A percentile compares a stretch with the other conserved stretches of the same genome.
Conservation (phyloP, 2,888 invertebrate genomes). For the Ganaspis brasiliensis region DNA sequence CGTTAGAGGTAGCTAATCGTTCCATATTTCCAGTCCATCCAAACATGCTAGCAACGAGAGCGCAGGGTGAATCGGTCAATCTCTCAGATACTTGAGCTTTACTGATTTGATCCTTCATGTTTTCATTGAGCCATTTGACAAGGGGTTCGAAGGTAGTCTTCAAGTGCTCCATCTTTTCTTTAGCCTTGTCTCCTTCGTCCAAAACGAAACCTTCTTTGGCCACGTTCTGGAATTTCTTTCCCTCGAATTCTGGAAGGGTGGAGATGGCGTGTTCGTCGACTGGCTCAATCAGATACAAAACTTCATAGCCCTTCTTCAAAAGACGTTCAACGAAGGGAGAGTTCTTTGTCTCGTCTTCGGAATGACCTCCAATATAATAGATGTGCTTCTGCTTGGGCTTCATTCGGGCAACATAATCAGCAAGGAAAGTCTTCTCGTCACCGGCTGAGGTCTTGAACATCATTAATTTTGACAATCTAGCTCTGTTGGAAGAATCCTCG, state of each 20-base stretch:
- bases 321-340: conserved; percentile 98
- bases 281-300: conserved; percentile 96
- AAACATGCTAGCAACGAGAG: conserved; percentile 96
- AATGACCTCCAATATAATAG: conserved; percentile 97
- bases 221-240: conserved; percentile 99
- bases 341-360: conserved; percentile 91
- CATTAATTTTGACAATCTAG: conserved; percentile 96
- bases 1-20: conserved; percentile 90
- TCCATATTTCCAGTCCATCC: conserved; percentile 99
- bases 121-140: conserved; percentile 93
- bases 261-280: conserved; percentile 99
- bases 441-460: conserved; percentile 92
- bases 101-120: conserved; percentile 88
- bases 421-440: conserved; percentile 87
- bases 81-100: conserved; percentile 94
- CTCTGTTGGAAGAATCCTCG: conserved; percentile 98
- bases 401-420: conserved; percentile 97
- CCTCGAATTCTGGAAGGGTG: conserved; percentile 98
- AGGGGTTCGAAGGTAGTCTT: conserved; percentile 93
- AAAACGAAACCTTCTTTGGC: conserved; percentile 98
- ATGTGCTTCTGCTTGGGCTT: conserved; percentile 96
- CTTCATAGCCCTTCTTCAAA: conserved; percentile 96
- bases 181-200: conserved; percentile 85
- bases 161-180: conserved; percentile 89
- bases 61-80: conserved; percentile 95